phyloP scores from a whole-genome alignment of 2,888 invertebrate genomes.

The Eurytoma adleriae region DNA sequence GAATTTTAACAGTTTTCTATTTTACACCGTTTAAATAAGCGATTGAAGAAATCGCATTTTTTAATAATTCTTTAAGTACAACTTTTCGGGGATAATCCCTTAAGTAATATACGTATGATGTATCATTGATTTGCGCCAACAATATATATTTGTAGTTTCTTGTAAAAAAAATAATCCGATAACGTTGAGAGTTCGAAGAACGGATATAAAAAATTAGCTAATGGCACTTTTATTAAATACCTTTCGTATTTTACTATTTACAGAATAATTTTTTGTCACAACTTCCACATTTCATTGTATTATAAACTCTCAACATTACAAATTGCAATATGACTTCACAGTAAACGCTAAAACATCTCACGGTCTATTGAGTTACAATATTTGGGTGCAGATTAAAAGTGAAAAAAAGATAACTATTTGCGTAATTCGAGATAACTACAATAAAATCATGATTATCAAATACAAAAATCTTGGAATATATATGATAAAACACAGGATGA shows the following conservation, averaged over 20 bases:
- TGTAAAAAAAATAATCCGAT: constrained; percentile 14
- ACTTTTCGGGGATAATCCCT: not conserved
- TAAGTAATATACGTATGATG: not conserved
- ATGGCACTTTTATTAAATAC: constrained; percentile 47
- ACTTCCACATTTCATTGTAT: constrained; percentile 11
- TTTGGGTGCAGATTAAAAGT: no score
- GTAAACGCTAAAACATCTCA: no score
- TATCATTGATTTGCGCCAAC: not conserved
- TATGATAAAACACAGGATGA: no score
- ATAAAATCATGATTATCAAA: no score
- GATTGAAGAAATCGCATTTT: not conserved
- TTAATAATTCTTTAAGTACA: constrained; percentile 24
- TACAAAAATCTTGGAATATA: no score
- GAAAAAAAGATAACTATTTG: not conserved
- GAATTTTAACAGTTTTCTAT: no score
- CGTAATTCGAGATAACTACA: no score
- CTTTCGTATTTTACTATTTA: constrained; percentile 25
- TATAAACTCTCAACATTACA: constrained; percentile 43
- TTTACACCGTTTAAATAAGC: no score
- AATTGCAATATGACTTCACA: no score
- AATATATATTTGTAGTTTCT: not conserved
- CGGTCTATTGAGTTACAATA: not conserved
- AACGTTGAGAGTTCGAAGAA: constrained; percentile 19
- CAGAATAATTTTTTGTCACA: constrained; percentile 13
- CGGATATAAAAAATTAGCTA: constrained; percentile 42